phyloP scores from a whole-genome alignment of 2,113 vertebrate species.

The Cynopterus brachyotis region DNA sequence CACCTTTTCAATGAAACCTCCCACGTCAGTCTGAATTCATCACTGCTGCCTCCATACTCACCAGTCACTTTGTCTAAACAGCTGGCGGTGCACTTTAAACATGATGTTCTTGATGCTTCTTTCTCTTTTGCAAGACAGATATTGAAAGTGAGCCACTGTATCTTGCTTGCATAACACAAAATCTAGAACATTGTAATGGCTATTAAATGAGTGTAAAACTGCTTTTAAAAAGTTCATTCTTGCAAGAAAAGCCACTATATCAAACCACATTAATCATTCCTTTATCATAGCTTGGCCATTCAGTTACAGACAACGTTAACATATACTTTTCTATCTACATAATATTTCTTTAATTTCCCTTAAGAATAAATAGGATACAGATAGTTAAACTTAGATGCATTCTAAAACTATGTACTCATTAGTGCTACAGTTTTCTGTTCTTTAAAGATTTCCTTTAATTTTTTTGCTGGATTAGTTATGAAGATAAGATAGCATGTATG shows the following conservation, averaged over 20 bases:
- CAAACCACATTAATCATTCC: too few relatives aligned
- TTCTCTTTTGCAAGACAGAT: not conserved
- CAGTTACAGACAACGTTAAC: not conserved
- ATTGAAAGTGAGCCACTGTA: not conserved
- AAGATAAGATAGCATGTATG: not conserved
- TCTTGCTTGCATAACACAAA: not conserved
- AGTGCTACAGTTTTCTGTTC: not conserved
- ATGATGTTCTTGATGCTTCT: not conserved
- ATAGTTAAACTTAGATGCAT: not conserved
- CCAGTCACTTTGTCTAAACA: not conserved
- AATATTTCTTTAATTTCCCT: not conserved
- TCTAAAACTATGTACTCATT: not conserved
- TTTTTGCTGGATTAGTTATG: not conserved
- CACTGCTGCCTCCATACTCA: not conserved
- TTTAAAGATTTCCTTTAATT: not conserved
- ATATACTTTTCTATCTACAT: not conserved
- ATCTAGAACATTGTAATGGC: not conserved
- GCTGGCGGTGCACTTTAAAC: not conserved
- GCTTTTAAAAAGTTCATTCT: not conserved
- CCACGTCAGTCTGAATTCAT: not conserved
- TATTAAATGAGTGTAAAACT: not conserved
- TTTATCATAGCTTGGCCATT: not conserved
- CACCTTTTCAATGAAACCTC: not conserved
- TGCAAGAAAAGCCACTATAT: not conserved
- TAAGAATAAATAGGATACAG: not conserved